Percentiles rank a stretch among this genome's conserved stretches.
Evolutionary conservation across 1,140 invertebrate genomes (phyloP).

Genomic region (Holcopasites calliopsidis): DNA sequence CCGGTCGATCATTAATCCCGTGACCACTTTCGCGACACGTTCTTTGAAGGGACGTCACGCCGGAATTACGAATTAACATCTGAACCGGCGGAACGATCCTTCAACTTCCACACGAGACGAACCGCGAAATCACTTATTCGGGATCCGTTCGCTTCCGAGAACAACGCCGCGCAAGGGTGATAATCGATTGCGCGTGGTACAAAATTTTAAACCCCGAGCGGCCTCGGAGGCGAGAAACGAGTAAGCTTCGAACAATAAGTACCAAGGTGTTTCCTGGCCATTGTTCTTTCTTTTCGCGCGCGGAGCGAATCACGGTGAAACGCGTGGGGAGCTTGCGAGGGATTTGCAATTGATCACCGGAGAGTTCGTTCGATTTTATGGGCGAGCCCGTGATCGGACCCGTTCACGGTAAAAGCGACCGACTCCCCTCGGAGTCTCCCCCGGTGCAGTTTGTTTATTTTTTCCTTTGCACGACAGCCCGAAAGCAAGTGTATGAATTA

Average conservation of each 20-base stretch:
- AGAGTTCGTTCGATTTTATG: not conserved
- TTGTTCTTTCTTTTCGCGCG: not conserved
- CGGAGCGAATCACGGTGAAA: no score
- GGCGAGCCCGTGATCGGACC: not conserved
- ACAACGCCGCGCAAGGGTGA: not conserved
- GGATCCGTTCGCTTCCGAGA: not conserved
- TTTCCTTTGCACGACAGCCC: constrained; percentile 40
- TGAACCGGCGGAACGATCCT: not conserved
- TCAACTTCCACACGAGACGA: not conserved
- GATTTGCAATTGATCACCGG: not conserved
- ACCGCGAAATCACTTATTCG: constrained; percentile 10
- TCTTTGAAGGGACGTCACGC: not conserved
- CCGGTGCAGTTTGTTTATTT: constrained; percentile 14
- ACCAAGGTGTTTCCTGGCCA: not conserved
- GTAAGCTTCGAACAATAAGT: not conserved
- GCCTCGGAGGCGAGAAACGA: not conserved
- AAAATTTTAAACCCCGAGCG: not conserved
- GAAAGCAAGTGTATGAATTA: constrained; percentile 31
- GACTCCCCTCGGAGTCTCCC: not conserved
- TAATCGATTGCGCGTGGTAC: constrained; percentile 11
- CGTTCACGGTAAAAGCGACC: not conserved
- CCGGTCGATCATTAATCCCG: constrained; percentile 5
- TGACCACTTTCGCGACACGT: not conserved
- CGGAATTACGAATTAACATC: not conserved
- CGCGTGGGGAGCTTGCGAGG: accelerated